Conservation (phyloP, 2,797 vertebrate genomes). For the Zenarchopterus dispar region DNA sequence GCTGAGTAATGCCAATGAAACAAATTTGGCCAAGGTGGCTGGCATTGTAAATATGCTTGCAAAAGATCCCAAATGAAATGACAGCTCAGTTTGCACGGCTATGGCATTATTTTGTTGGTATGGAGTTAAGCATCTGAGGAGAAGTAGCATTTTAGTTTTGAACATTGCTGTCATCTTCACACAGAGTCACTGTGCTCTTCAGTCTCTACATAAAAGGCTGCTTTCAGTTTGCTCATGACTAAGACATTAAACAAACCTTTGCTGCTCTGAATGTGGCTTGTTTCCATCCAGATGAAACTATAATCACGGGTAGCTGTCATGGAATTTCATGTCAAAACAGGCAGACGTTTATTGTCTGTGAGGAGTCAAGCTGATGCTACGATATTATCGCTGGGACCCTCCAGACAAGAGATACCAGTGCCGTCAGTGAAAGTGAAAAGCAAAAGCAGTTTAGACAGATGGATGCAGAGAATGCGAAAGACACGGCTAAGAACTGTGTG, state of each 20-base stretch:
- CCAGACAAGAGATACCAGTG: neutral
- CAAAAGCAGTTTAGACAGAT: neutral
- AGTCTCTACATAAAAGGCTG: neutral
- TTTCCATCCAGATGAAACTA: neutral
- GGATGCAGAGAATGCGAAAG: neutral
- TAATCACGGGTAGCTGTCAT: neutral
- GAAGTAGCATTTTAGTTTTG: neutral
- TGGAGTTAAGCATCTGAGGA: constrained; percentile 12
- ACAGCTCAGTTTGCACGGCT: constrained; percentile 35
- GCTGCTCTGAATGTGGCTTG: neutral
- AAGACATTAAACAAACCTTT: neutral
- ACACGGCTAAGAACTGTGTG: neutral
- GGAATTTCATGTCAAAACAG: neutral
- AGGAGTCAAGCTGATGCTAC: neutral
- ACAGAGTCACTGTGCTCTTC: neutral
- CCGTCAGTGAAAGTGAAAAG: neutral
- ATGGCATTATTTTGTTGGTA: constrained; percentile 21
- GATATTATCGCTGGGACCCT: neutral
- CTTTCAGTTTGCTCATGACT: constrained; percentile 6
- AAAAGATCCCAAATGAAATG: constrained; percentile 60
- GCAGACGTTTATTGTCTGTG: neutral
- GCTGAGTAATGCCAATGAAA: constrained; percentile 70
- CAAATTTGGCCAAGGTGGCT: constrained; percentile 56
- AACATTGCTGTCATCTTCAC: constrained; percentile 7
- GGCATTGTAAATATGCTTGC: constrained; percentile 61